These are phyloP conservation scores for Rhinoptilus africanus DNA, from an alignment of 2,113 vertebrate genomes.

Conservation along the genomic window DNA sequence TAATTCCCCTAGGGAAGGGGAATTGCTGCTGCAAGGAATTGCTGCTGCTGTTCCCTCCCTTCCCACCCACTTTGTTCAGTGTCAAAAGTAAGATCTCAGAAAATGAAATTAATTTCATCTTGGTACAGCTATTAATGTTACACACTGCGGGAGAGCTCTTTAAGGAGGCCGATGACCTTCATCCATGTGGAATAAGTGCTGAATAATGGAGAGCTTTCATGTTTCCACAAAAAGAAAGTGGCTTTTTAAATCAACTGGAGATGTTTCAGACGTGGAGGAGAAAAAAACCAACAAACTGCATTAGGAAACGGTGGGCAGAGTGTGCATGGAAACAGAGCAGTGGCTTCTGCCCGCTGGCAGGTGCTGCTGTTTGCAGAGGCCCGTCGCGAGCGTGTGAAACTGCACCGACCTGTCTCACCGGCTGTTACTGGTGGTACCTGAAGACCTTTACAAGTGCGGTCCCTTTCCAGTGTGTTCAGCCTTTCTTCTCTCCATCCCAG, in stretches of 20 bases:
- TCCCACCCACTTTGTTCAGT: not conserved
- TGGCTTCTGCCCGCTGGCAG: not conserved
- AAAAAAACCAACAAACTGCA: not conserved
- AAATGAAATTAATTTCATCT: constrained; percentile 31
- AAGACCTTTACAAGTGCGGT: not conserved
- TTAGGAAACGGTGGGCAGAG: not conserved
- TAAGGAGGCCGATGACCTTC: not conserved
- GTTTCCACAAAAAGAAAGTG: constrained; percentile 12
- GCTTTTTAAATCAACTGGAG: constrained; percentile 32
- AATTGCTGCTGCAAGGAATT: not conserved
- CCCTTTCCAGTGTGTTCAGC: not conserved
- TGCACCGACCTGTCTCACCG: not conserved
- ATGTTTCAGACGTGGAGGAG: not conserved
- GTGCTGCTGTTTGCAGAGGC: constrained; percentile 1
- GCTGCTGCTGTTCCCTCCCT: not conserved
- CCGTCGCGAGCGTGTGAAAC: not conserved
- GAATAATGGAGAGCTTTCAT: not conserved
- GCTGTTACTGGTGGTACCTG: not conserved
- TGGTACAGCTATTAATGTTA: not conserved
- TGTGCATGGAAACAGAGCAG: not conserved
- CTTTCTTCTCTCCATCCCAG: not conserved
- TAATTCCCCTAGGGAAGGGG: not conserved
- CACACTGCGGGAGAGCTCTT: not conserved
- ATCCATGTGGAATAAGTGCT: constrained; percentile 48
- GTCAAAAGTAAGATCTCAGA: not conserved